Evolutionary conservation across 2,797 vertebrate species (phyloP).

Genomic region (Momotus momota): DNA sequence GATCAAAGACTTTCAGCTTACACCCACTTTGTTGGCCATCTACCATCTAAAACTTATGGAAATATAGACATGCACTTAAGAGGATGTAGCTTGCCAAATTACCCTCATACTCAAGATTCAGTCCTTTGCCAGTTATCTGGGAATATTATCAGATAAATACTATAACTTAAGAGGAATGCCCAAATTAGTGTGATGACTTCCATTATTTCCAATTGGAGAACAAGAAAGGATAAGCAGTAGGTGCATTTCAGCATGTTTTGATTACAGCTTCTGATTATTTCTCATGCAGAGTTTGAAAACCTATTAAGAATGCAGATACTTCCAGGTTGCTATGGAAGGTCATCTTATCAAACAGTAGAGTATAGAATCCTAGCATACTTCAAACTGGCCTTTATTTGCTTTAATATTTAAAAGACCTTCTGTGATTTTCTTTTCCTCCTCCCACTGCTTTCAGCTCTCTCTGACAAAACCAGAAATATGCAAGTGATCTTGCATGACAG

Average conservation of each 20-base stretch:
- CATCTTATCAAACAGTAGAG: background rate
- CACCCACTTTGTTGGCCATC: background rate
- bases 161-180: background rate
- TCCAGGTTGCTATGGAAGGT: background rate
- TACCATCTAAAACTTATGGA: background rate
- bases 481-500: background rate
- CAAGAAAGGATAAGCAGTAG: background rate
- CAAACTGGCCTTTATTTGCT: background rate
- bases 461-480: background rate
- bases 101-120: background rate
- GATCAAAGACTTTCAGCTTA: background rate
- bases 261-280: background rate
- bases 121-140: background rate
- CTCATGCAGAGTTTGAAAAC: background rate
- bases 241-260: background rate
- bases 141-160: background rate
- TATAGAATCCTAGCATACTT: background rate
- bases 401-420: background rate
- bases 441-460: background rate
- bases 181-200: background rate
- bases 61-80: accelerated
- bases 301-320: background rate
- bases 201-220: background rate
- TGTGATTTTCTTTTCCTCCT: background rate
- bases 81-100: background rate